Percentiles rank a stretch among this genome's conserved stretches.
Evolutionary conservation across 2,113 vertebrate species (phyloP).

Genomic region (Epinephelus cyanopodus): DNA sequence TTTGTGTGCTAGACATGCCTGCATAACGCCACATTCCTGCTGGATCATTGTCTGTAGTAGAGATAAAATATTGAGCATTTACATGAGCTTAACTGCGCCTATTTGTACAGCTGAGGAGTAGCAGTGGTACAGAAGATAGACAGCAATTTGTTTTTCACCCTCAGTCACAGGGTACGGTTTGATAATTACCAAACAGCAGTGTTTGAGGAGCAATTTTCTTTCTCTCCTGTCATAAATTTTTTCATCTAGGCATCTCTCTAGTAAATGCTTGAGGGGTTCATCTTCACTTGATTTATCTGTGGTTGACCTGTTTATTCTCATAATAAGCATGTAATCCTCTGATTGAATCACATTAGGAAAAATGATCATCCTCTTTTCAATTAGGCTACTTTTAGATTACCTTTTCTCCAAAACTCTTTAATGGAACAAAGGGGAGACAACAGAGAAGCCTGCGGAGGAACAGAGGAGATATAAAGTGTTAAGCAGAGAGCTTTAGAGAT

Average conservation of each 20-base stretch:
- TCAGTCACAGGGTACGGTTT: not conserved
- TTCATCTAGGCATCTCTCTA: constrained; percentile 12
- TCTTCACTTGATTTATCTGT: not conserved
- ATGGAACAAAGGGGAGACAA: not conserved
- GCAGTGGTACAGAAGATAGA: not conserved
- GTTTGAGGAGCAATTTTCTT: not conserved
- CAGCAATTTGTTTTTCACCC: constrained; percentile 14
- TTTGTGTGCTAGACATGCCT: constrained; percentile 14
- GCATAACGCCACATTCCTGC: constrained; percentile 28
- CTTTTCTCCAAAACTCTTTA: not conserved
- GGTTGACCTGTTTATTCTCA: constrained; percentile 13
- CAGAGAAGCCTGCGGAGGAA: not conserved
- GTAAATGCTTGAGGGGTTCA: constrained; percentile 20
- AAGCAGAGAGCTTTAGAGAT: not conserved
- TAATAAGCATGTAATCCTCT: constrained; percentile 10
- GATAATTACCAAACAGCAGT: constrained; percentile 13
- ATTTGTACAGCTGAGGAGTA: constrained; percentile 1
- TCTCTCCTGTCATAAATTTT: not conserved
- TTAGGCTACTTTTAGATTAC: constrained; percentile 4
- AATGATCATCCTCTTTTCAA: constrained; percentile 19
- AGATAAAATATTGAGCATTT: constrained; percentile 37
- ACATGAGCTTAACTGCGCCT: constrained; percentile 11
- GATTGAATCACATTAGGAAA: constrained; percentile 11
- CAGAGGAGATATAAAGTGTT: not conserved
- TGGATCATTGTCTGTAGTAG: constrained; percentile 19